Percentiles rank a stretch among this genome's conserved stretches.
Conservation (phyloP, 2,888 invertebrate species). For the Amphiduros pacificus region DNA sequence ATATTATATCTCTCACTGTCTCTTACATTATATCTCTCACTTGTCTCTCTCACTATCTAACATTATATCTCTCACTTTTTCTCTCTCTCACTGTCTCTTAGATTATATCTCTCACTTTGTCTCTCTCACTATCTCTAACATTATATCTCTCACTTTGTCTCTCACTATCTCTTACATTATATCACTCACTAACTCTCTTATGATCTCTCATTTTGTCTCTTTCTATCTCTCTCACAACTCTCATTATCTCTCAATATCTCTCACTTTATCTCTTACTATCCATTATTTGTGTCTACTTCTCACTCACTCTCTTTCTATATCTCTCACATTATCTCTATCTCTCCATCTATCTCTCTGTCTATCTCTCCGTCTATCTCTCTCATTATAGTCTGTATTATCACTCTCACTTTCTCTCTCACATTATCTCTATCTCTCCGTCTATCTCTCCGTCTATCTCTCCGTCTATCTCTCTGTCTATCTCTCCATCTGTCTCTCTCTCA, state of each 20-base stretch:
- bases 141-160: not conserved
- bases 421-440: not conserved
- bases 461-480: not conserved
- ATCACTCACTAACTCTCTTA: not conserved
- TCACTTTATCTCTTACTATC: not conserved
- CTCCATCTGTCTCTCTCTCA: no score
- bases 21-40: no score
- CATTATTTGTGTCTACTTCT: not conserved
- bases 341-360: not conserved
- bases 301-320: not conserved
- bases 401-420: not conserved
- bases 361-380: not conserved
- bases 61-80: not conserved
- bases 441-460: not conserved
- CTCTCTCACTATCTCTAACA: not conserved
- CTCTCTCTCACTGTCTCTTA: not conserved
- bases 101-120: not conserved
- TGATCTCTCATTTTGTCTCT: not conserved
- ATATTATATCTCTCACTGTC: no score
- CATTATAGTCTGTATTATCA: not conserved
- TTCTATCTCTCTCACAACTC: not conserved
- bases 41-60: not conserved
- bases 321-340: not conserved
- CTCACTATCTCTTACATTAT: not conserved
- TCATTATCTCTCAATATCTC: not conserved